Conservation (phyloP, 2,797 vertebrate species). For the Tapera naevia region DNA sequence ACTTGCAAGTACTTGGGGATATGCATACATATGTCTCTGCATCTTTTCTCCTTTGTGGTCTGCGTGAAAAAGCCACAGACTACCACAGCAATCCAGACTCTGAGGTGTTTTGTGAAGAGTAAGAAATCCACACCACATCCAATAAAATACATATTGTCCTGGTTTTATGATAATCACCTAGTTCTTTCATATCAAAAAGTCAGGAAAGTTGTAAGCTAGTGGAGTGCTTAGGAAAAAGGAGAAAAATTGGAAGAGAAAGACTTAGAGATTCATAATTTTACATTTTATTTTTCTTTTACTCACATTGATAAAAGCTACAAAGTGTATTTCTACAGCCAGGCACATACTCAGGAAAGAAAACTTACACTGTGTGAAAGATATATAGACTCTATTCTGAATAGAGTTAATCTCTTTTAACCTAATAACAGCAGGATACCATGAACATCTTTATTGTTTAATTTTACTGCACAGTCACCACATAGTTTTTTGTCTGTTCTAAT, state of each 20-base stretch:
- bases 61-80: not conserved
- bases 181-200: not conserved
- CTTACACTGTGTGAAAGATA: not conserved
- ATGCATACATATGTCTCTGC: not conserved
- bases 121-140: not conserved
- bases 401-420: not conserved
- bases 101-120: not conserved
- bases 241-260: not conserved
- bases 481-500: not conserved
- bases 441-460: not conserved
- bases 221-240: not conserved
- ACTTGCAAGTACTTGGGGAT: not conserved
- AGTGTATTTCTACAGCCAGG: not conserved
- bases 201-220: not conserved
- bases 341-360: not conserved
- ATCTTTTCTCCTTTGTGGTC: not conserved
- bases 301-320: not conserved
- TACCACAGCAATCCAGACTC: not conserved
- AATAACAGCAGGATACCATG: not conserved
- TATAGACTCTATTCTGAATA: not conserved
- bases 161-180: not conserved
- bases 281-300: not conserved
- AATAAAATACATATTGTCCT: not conserved
- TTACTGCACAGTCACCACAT: accelerated
- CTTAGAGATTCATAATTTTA: not conserved